These are phyloP conservation scores for Percopsis transmontana DNA, from an alignment of 2,113 vertebrate genomes.

Conservation along the genomic window DNA sequence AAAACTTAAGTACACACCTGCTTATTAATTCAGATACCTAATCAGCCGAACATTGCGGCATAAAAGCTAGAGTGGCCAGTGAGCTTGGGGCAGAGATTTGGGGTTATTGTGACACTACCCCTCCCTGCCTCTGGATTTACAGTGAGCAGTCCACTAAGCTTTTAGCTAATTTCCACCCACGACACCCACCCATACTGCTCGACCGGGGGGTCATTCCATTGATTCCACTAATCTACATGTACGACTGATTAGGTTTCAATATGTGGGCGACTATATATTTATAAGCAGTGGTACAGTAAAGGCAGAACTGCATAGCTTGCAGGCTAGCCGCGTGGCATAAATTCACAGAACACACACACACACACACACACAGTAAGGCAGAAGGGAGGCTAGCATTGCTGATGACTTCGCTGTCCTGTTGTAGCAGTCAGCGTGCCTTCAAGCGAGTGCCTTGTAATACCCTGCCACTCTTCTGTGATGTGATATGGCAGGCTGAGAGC, in stretches of 20 bases:
- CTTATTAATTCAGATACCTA: too few species aligned
- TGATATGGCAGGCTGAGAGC: constrained; percentile 29
- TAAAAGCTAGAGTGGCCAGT: too few species aligned
- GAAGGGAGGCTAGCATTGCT: too few species aligned
- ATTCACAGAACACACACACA: not conserved
- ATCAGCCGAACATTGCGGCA: too few species aligned
- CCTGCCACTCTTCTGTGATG: constrained; percentile 27
- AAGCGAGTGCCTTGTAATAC: constrained; percentile 4
- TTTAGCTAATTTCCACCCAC: constrained; percentile 29
- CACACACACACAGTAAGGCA: not conserved
- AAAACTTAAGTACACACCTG: too few species aligned
- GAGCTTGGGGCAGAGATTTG: too few species aligned
- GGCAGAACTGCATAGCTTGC: not conserved
- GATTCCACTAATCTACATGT: constrained; percentile 14
- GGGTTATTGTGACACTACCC: not conserved
- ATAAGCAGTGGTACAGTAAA: constrained; percentile 5
- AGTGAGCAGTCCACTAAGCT: constrained; percentile 18
- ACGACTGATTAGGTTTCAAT: constrained; percentile 23
- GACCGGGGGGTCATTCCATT: constrained; percentile 27
- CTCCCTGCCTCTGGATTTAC: constrained; percentile 4
- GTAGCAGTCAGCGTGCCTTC: too few species aligned
- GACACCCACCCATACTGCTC: not conserved
- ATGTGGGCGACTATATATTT: not conserved
- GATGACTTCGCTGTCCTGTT: too few species aligned
- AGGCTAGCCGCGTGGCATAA: not conserved